Evolutionary conservation across 2,113 vertebrate genomes (phyloP).

Genomic region (Stigmatopora argus): DNA sequence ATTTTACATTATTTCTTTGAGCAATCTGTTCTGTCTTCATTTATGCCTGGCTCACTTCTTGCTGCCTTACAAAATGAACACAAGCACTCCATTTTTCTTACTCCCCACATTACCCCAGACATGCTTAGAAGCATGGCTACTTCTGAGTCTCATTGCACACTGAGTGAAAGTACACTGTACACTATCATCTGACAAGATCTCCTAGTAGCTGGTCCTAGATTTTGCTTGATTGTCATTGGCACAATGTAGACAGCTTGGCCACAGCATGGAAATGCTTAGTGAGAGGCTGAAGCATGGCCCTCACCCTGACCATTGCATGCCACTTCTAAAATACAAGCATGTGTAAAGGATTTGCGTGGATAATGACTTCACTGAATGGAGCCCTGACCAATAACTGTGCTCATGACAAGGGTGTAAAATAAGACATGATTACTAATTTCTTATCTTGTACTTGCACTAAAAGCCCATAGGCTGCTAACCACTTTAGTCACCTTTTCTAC

Average conservation of each 20-base stretch:
- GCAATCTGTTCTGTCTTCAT: slow-evolving; percentile 9
- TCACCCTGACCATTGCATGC: slow-evolving; percentile 44
- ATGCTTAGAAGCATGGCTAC: background rate
- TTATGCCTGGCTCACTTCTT: slow-evolving; percentile 6
- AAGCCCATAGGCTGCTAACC: no score
- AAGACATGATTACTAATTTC: slow-evolving; percentile 34
- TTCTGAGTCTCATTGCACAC: background rate
- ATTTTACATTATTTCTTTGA: no score
- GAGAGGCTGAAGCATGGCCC: slow-evolving; percentile 41
- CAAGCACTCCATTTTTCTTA: slow-evolving; percentile 9
- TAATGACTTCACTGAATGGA: slow-evolving; percentile 22
- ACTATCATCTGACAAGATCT: slow-evolving; percentile 10
- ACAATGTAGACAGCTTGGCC: slow-evolving; percentile 22
- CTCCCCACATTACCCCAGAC: background rate
- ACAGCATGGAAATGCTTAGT: slow-evolving; percentile 54
- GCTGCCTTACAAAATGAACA: slow-evolving; percentile 5
- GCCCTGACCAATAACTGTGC: slow-evolving; percentile 40
- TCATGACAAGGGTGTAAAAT: slow-evolving; percentile 42
- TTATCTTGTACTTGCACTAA: slow-evolving; percentile 13
- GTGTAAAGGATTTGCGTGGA: slow-evolving; percentile 41
- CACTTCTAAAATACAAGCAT: slow-evolving; percentile 53
- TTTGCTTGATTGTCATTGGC: slow-evolving; percentile 25
- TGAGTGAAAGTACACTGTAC: slow-evolving; percentile 2
- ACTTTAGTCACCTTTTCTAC: no score
- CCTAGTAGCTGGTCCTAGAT: slow-evolving; percentile 35